phyloP scores from a whole-genome alignment of 2,888 invertebrate genomes.

The Orchesellides sinensis region DNA sequence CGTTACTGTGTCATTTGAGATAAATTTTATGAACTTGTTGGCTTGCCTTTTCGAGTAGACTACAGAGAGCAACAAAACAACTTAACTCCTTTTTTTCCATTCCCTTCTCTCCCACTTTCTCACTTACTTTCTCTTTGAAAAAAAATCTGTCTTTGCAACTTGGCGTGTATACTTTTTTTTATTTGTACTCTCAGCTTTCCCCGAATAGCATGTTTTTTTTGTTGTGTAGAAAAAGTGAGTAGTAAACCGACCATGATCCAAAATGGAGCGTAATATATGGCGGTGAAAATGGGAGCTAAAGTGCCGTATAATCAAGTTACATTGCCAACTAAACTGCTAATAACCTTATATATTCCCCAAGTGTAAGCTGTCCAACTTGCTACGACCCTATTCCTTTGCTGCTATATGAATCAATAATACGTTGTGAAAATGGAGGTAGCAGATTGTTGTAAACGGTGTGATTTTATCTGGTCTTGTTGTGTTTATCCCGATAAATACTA shows the following conservation, averaged over 20 bases:
- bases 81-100: slow-evolving; percentile 58
- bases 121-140: slow-evolving; percentile 35
- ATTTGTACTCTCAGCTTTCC: slow-evolving; percentile 15
- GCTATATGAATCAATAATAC: slow-evolving; percentile 12
- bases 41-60: slow-evolving; percentile 56
- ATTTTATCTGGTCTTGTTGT: too few relatives aligned
- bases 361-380: slow-evolving; percentile 49
- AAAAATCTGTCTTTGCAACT: too few relatives aligned
- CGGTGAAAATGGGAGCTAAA: slow-evolving; percentile 57
- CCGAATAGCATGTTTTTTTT: neutral
- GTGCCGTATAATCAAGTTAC: slow-evolving; percentile 62
- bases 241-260: neutral
- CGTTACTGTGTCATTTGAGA: slow-evolving; percentile 66
- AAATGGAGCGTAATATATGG: slow-evolving; percentile 54
- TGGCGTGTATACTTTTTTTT: slow-evolving; percentile 24
- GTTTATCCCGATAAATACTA: too few relatives aligned
- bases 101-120: slow-evolving; percentile 25
- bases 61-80: slow-evolving; percentile 62
- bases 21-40: slow-evolving; percentile 67
- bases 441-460: too few relatives aligned
- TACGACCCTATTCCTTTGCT: neutral
- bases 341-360: slow-evolving; percentile 56
- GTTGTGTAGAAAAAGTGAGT: neutral
- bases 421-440: neutral
- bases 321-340: slow-evolving; percentile 57